Conservation (phyloP, 1,140 invertebrate genomes). For the Metaphire vulgaris region DNA sequence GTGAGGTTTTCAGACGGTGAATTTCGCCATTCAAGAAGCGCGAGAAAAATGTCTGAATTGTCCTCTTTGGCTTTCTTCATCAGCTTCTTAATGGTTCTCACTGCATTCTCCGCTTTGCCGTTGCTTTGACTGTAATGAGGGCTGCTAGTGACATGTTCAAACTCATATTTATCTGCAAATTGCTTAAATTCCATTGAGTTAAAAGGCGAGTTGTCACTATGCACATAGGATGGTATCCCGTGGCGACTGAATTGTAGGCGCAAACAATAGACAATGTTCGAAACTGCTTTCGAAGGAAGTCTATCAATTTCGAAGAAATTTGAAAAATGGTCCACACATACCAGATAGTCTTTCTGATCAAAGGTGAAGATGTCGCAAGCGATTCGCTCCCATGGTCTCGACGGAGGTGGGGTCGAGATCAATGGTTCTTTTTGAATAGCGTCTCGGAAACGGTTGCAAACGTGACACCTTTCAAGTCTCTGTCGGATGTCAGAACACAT, state of each 20-base stretch:
- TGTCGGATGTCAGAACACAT: background rate
- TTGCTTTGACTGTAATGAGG: conserved; percentile 6
- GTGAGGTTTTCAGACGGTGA: conserved; percentile 21
- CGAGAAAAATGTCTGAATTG: conserved; percentile 22
- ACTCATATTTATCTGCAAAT: conserved; percentile 3
- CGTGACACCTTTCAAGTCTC: background rate
- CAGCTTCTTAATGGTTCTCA: conserved; percentile 4
- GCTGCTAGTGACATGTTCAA: background rate
- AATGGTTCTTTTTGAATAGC: conserved; percentile 4
- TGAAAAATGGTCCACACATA: conserved; percentile 22
- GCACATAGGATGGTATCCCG: conserved; percentile 16
- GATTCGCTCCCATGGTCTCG: conserved; percentile 20
- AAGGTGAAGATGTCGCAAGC: conserved; percentile 19
- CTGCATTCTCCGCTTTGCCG: conserved; percentile 11
- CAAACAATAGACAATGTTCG: background rate
- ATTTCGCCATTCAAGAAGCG: conserved; percentile 28
- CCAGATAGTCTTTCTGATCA: background rate
- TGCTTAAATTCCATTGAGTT: background rate
- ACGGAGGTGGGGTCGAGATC: background rate
- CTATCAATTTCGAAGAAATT: conserved; percentile 14
- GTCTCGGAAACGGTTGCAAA: background rate
- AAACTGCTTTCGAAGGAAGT: conserved; percentile 5
- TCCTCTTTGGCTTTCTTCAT: conserved; percentile 4
- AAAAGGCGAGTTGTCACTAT: conserved; percentile 10
- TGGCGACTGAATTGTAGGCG: conserved; percentile 15